Evolutionary conservation across 2,888 invertebrate species (phyloP).

Genomic region (Troides oblongomaculatus): DNA sequence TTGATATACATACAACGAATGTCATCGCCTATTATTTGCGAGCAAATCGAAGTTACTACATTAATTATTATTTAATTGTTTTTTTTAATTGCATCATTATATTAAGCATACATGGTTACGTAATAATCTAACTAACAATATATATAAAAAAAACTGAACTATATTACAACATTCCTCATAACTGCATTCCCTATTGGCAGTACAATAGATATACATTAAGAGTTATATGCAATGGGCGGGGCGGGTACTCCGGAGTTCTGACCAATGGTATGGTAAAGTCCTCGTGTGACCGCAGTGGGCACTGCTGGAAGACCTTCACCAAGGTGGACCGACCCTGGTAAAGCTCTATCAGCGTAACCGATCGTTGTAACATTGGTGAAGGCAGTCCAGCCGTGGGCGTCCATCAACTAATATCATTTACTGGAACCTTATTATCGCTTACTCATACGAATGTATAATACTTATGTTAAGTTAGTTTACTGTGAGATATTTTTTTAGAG

Average conservation of each 20-base stretch:
- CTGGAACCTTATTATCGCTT: slow-evolving; percentile 34
- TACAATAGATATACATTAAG: slow-evolving; percentile 39
- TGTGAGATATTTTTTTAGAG: slow-evolving; percentile 67
- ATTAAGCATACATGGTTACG: not conserved
- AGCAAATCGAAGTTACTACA: not conserved
- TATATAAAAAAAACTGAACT: slow-evolving; percentile 3
- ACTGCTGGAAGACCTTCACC: no score
- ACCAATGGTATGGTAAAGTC: no score
- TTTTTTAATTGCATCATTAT: not conserved
- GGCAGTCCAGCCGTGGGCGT: no score
- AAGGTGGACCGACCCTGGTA: no score
- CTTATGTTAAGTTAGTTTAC: slow-evolving; percentile 51
- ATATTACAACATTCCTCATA: slow-evolving; percentile 22
- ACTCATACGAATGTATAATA: slow-evolving; percentile 53
- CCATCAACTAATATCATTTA: not conserved
- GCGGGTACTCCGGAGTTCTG: no score
- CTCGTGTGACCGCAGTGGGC: no score
- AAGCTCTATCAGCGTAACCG: no score
- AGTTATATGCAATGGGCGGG: not conserved
- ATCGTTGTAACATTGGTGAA: no score
- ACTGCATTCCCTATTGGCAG: slow-evolving; percentile 58
- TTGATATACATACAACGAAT: not conserved
- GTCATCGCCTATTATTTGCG: not conserved
- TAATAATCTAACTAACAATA: not conserved
- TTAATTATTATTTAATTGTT: no score